phyloP scores from a whole-genome alignment of 2,888 invertebrate species.

The Agrenia bidenticulata region DNA sequence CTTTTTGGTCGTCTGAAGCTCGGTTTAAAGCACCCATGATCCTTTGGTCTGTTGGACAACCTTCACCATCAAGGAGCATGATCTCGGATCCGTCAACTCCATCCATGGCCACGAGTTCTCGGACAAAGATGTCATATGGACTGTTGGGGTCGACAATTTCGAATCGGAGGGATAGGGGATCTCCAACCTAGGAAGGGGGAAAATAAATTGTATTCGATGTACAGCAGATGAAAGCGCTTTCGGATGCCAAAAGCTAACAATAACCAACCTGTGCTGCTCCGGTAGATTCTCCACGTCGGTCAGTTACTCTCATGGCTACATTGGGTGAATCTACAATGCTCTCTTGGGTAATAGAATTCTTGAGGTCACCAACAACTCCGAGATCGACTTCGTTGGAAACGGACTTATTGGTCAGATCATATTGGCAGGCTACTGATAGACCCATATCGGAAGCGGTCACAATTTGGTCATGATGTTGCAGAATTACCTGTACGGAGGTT shows the following conservation, averaged over 20 bases:
- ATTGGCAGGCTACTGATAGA: constrained; percentile 88
- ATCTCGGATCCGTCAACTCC: constrained; percentile 91
- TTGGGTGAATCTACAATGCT: constrained; percentile 90
- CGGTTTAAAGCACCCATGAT: constrained; percentile 91
- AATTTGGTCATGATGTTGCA: constrained; percentile 93
- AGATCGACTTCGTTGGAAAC: constrained; percentile 80
- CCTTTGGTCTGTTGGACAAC: constrained; percentile 90
- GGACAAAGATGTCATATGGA: constrained; percentile 92
- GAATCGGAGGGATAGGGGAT: constrained; percentile 80
- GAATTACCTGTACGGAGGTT: constrained; percentile 56
- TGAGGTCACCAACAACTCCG: constrained; percentile 81
- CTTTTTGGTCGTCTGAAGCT: constrained; percentile 62
- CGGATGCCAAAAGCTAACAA: constrained; percentile 1
- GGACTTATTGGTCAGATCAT: constrained; percentile 90
- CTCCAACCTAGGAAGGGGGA: constrained; percentile 30
- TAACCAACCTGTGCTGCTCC: constrained; percentile 52
- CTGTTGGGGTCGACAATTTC: constrained; percentile 90
- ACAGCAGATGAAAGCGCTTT: background rate
- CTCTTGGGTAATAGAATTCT: constrained; percentile 82
- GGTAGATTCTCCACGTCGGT: constrained; percentile 52
- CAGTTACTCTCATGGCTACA: constrained; percentile 73
- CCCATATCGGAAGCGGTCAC: constrained; percentile 92
- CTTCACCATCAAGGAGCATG: constrained; percentile 83
- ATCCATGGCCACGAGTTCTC: constrained; percentile 91
- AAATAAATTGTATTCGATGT: background rate